Evolutionary conservation across 2,888 invertebrate species (phyloP).

Genomic region (Meiosimyza platycephala): DNA sequence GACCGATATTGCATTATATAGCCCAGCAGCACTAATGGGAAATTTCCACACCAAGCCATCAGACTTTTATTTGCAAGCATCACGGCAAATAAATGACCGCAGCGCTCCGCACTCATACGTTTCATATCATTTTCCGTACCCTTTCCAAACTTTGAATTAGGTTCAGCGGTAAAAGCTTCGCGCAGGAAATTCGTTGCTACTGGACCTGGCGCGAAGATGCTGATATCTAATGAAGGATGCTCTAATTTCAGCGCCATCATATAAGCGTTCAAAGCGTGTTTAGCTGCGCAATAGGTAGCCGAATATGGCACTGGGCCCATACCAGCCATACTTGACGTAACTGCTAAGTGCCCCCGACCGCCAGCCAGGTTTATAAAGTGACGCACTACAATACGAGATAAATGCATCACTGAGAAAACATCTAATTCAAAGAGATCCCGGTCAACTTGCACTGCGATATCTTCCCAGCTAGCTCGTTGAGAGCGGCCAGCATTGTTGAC

Average conservation of each 20-base stretch:
- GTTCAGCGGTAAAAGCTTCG: slow-evolving; percentile 76
- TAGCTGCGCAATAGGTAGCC: slow-evolving; percentile 78
- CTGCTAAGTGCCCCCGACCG: slow-evolving; percentile 76
- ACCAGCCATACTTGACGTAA: slow-evolving; percentile 81
- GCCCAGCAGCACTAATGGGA: slow-evolving; percentile 72
- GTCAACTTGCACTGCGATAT: slow-evolving; percentile 78
- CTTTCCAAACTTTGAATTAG: slow-evolving; percentile 68
- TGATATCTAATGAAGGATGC: slow-evolving; percentile 72
- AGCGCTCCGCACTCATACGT: slow-evolving; percentile 71
- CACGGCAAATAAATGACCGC: slow-evolving; percentile 71
- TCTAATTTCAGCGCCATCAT: slow-evolving; percentile 74
- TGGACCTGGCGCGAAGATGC: slow-evolving; percentile 82
- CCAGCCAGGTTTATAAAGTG: slow-evolving; percentile 69
- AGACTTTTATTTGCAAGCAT: slow-evolving; percentile 72
- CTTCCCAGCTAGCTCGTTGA: slow-evolving; percentile 79
- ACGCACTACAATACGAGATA: slow-evolving; percentile 76
- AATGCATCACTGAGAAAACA: slow-evolving; percentile 77
- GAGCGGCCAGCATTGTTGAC: slow-evolving; percentile 86
- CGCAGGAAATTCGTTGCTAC: slow-evolving; percentile 77
- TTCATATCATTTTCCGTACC: slow-evolving; percentile 65
- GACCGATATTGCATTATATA: slow-evolving; percentile 73
- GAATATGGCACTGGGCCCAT: slow-evolving; percentile 76
- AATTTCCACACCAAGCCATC: slow-evolving; percentile 78
- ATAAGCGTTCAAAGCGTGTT: slow-evolving; percentile 84
- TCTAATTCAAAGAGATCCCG: slow-evolving; percentile 81